Base-by-base conservation (phyloP, 2,888 invertebrate species). In the Drosophila neotestacea region DNA sequence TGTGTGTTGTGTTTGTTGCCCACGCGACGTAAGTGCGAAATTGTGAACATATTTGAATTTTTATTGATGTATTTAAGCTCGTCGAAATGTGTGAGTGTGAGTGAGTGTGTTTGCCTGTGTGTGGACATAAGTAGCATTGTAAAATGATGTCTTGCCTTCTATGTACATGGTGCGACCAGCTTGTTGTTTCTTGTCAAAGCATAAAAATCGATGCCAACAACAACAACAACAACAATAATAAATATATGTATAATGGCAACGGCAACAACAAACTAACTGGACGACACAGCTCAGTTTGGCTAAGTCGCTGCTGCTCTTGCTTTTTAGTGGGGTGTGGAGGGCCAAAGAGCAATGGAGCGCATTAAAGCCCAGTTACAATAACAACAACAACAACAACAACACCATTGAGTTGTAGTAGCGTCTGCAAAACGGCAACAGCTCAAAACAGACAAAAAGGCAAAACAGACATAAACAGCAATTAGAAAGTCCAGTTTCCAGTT, bases 121-220 rank as follows among this genome's bases (percentile, higher is more conserved):
- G 65, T 75, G 55, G 59, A 79, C 79, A 81, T 83, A 86, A 86
- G 86, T 81, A 86, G 88, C 77, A 77, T 72, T 81, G 84, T 84
- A 86, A 83, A 85, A 85, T 88, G 84, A 88, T 83, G 85, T 85
- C 79, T 85, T 86, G 88, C 85, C 85, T 88, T 88, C 84, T 85
- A 81, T 80, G 88, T 76, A 87, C 78, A 85, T 63, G 32, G 38
- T 54, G 50, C 52, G 28, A 36, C 52, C 13, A 36, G n/a, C 44
- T 54, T 63, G 47, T 68, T 54, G 59, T 63, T 68, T 71, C 64
- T 70, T 68, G 47, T 50, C 71, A 79, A 77, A 82, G 70, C 85
- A 83, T 83, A 79, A 77, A 80, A 86, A 88, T 81, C 81, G 75
- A 81, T 85, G 81, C 52, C 78, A 81, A 32, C 68, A 67, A 67